phyloP scores from a whole-genome alignment of 2,888 invertebrate genomes.

The Tigriopus californicus region DNA sequence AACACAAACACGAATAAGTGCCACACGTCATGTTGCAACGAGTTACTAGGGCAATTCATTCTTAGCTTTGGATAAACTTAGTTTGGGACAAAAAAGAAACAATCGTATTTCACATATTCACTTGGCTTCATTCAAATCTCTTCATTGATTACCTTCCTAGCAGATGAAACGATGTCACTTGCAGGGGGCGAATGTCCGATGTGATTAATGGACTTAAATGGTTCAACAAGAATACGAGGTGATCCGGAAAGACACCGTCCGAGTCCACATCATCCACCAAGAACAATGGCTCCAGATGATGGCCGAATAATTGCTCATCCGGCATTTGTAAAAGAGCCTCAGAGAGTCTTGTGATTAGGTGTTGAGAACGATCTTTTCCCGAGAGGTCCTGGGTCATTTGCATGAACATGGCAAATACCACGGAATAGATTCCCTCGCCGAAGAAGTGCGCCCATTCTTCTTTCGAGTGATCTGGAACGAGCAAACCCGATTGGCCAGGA shows the following conservation, averaged over 20 bases:
- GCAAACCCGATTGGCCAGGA: background rate
- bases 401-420: conserved; percentile 36
- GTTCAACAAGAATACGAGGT: conserved; percentile 25
- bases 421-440: conserved; percentile 39
- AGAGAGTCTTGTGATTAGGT: no score
- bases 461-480: conserved; percentile 27
- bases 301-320: conserved; percentile 20
- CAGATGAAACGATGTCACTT: conserved; percentile 6
- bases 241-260: conserved; percentile 23
- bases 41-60: no score
- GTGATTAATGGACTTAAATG: conserved; percentile 25
- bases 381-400: conserved; percentile 21
- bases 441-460: conserved; percentile 62
- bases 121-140: background rate
- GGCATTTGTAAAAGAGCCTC: conserved; percentile 13
- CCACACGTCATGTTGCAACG: no score
- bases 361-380: no score
- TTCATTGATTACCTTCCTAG: background rate
- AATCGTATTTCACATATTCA: no score
- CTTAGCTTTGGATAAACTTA: no score
- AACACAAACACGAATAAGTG: background rate
- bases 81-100: no score
- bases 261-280: conserved; percentile 21
- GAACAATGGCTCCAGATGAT: conserved; percentile 24
- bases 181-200: conserved; percentile 13